Evolutionary conservation across 2,888 invertebrate genomes (phyloP).

Genomic region (Coelogynopora nodosa): DNA sequence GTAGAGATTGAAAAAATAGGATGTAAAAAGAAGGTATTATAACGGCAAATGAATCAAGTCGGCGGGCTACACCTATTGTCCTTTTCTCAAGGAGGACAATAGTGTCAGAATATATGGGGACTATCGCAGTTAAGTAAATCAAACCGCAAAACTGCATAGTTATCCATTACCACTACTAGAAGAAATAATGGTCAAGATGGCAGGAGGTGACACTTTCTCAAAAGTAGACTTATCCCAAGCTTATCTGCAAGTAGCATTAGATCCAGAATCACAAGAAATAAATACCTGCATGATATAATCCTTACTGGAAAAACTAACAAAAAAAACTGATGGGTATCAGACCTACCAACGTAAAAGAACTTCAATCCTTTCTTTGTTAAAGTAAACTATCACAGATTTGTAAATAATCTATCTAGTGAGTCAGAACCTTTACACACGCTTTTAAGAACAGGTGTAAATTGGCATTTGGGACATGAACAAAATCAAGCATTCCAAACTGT

Average conservation of each 20-base stretch:
- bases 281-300: too few species aligned
- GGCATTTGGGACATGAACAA: neutral
- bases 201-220: neutral
- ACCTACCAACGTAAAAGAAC: too few species aligned
- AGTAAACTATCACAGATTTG: too few species aligned
- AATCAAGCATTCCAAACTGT: slow-evolving; percentile 27
- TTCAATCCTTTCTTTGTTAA: too few species aligned
- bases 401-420: neutral
- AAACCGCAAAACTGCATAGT: neutral
- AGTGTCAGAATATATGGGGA: neutral
- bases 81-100: neutral
- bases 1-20: neutral
- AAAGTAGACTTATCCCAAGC: slow-evolving; percentile 34
- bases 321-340: too few species aligned
- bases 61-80: slow-evolving; percentile 27
- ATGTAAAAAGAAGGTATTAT: slow-evolving; percentile 30
- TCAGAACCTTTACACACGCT: slow-evolving; percentile 27
- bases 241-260: slow-evolving; percentile 15
- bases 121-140: neutral
- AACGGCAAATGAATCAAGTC: neutral
- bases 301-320: too few species aligned
- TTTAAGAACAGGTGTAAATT: neutral
- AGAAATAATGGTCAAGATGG: slow-evolving; percentile 24
- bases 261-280: slow-evolving; percentile 22
- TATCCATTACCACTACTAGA: slow-evolving; percentile 22